Evolutionary conservation across 2,113 vertebrate genomes (phyloP).

Genomic region (Steatornis caripensis): DNA sequence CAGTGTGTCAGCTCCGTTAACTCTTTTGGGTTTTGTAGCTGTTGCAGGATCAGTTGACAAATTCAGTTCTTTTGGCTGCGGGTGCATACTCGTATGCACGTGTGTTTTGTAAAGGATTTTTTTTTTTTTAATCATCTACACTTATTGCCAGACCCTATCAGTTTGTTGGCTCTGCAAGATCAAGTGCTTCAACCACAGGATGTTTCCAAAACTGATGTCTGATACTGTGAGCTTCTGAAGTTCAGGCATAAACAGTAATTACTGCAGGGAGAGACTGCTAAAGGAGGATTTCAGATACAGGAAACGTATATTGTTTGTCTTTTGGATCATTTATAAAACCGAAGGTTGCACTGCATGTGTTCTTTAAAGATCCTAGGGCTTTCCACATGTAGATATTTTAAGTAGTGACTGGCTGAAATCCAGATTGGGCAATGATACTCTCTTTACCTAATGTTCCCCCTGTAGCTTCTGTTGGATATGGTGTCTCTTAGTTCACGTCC

Average conservation of each 20-base stretch:
- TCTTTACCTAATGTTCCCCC: not conserved
- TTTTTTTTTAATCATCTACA: not conserved
- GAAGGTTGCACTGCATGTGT: not conserved
- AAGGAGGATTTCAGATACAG: conserved; percentile 12
- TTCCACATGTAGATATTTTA: not conserved
- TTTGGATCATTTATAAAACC: not conserved
- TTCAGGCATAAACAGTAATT: conserved; percentile 61
- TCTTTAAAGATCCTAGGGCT: not conserved
- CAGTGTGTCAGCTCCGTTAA: not conserved
- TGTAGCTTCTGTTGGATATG: not conserved
- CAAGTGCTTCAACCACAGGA: conserved; percentile 40
- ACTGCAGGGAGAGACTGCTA: conserved; percentile 31
- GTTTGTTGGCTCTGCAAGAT: conserved; percentile 36
- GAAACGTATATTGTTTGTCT: not conserved
- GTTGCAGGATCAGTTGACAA: not conserved
- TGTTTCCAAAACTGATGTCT: conserved; percentile 62
- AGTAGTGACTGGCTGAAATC: not conserved
- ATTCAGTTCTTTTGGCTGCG: not conserved
- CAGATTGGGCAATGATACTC: not conserved
- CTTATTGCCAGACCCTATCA: conserved; percentile 9
- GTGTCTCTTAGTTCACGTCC: not conserved
- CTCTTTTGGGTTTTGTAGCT: not conserved
- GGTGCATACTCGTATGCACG: rapidly evolving
- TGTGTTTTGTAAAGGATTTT: not conserved
- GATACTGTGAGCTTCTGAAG: conserved; percentile 55